A percentile compares a stretch with the other conserved stretches of the same genome.
Conservation (phyloP, 1,140 invertebrate genomes). For the Amyelois transitella region DNA sequence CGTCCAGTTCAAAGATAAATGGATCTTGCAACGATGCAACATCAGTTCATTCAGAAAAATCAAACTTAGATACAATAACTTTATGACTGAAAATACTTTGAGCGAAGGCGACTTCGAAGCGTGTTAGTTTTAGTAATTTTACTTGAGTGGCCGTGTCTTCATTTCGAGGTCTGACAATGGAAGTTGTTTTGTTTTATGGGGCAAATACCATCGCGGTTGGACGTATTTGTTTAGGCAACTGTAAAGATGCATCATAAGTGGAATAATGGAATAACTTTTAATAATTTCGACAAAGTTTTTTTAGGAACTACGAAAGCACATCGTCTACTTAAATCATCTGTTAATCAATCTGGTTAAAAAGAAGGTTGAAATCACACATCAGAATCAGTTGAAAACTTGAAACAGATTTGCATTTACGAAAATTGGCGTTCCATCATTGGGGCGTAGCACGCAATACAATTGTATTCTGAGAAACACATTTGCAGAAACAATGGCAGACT, state of each 20-base stretch:
- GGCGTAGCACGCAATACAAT: slow-evolving; percentile 19
- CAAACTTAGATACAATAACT: slow-evolving; percentile 11
- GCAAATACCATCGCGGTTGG: slow-evolving; percentile 22
- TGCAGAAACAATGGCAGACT: slow-evolving; percentile 22
- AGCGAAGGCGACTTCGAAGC: slow-evolving; percentile 11
- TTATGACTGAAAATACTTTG: slow-evolving; percentile 15
- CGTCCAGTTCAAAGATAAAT: slow-evolving; percentile 63
- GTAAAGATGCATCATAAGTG: too few species aligned
- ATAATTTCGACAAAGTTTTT: too few species aligned
- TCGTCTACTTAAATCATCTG: too few species aligned
- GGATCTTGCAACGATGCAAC: slow-evolving; percentile 9
- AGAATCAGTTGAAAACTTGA: background rate
- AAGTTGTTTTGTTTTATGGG: slow-evolving; percentile 12
- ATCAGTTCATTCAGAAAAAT: background rate
- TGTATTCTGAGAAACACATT: slow-evolving; percentile 29
- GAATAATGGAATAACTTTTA: too few species aligned
- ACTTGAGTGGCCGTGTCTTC: slow-evolving; percentile 27
- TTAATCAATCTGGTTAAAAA: background rate
- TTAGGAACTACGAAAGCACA: too few species aligned
- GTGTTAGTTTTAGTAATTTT: slow-evolving; percentile 36
- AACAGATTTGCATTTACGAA: slow-evolving; percentile 9
- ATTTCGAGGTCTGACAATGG: slow-evolving; percentile 16
- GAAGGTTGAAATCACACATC: background rate
- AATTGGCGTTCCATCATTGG: slow-evolving; percentile 16
- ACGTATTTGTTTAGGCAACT: slow-evolving; percentile 19